phyloP scores from a whole-genome alignment of 2,797 vertebrate species.

The Gymnocypris eckloni region DNA sequence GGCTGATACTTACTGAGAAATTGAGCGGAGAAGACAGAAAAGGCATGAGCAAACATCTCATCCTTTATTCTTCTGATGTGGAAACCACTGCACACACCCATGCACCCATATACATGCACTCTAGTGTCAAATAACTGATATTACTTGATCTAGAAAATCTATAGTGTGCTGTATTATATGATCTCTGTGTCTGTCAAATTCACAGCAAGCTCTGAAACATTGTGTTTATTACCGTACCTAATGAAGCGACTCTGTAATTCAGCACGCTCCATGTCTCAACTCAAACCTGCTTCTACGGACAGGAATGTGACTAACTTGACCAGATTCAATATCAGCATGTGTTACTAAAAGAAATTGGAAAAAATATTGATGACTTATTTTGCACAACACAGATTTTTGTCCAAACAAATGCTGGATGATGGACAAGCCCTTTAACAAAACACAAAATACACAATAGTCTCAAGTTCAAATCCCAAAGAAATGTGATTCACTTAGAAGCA shows the following conservation, averaged over 20 bases:
- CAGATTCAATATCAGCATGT: background rate
- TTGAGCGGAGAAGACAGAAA: constrained; percentile 1
- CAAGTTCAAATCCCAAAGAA: background rate
- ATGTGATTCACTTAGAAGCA: background rate
- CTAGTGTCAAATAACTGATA: constrained; percentile 1
- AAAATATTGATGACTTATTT: background rate
- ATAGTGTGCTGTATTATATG: constrained; percentile 2
- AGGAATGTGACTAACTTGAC: background rate
- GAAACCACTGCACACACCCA: constrained; percentile 21
- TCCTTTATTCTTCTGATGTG: constrained; percentile 20
- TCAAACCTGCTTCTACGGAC: background rate
- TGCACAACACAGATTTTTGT: background rate
- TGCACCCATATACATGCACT: constrained; percentile 22
- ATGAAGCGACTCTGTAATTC: constrained; percentile 16
- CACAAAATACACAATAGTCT: background rate
- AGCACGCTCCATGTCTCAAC: background rate
- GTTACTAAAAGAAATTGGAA: background rate
- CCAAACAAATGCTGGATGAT: background rate
- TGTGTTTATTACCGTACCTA: background rate
- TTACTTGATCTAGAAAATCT: constrained; percentile 8
- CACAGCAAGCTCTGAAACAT: background rate
- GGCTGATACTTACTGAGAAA: constrained; percentile 39
- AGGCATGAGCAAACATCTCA: background rate
- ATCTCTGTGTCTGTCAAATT: constrained; percentile 8
- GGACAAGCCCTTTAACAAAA: background rate